Evolutionary conservation across 2,888 invertebrate species (phyloP).

Genomic region (Thereva unica): DNA sequence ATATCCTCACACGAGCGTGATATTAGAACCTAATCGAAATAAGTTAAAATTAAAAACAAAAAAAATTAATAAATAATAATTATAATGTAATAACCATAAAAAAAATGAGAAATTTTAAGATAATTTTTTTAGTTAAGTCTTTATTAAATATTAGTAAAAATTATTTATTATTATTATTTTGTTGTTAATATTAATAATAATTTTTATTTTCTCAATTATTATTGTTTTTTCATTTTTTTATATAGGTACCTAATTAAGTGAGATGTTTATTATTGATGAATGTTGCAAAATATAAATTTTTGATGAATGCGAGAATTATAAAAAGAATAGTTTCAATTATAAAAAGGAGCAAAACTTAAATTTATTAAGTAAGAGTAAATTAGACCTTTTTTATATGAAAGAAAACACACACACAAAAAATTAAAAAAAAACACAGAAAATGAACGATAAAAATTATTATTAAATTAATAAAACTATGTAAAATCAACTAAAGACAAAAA

Average conservation of each 20-base stretch:
- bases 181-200: background rate
- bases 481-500: too few relatives aligned
- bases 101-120: too few relatives aligned
- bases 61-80: slow-evolving; percentile 6
- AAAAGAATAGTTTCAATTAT: background rate
- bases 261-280: background rate
- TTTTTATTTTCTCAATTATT: background rate
- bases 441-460: too few relatives aligned
- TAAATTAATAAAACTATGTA: too few relatives aligned
- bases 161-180: too few relatives aligned
- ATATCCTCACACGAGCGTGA: slow-evolving; percentile 55
- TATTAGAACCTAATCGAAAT: slow-evolving; percentile 47
- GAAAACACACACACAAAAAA: background rate
- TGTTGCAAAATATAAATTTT: background rate
- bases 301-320: background rate
- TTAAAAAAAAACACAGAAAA: too few relatives aligned
- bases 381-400: slow-evolving; percentile 39
- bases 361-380: slow-evolving; percentile 32
- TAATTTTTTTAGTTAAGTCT: too few relatives aligned
- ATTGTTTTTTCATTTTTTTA: background rate
- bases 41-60: slow-evolving; percentile 22
- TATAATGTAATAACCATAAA: background rate
- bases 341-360: slow-evolving; percentile 20
- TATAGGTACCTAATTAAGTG: slow-evolving; percentile 4
- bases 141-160: too few relatives aligned